A percentile compares a stretch with the other conserved stretches of the same genome.
Evolutionary conservation across 2,888 invertebrate genomes (phyloP).

Genomic region (Perithous albicinctus): DNA sequence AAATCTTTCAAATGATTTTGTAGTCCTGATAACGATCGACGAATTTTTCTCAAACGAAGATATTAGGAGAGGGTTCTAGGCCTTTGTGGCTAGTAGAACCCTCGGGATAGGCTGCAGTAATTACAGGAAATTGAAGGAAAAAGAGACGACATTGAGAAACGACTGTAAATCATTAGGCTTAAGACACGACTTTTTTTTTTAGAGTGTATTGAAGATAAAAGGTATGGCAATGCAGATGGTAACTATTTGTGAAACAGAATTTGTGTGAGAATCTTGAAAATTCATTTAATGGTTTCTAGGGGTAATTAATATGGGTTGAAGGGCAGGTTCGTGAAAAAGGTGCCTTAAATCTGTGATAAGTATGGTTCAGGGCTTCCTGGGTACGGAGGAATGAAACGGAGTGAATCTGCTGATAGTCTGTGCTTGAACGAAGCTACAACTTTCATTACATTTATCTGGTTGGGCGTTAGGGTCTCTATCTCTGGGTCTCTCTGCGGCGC

Average conservation of each 20-base stretch:
- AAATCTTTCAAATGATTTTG: no score
- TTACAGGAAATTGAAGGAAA: conserved; percentile 26
- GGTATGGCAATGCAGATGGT: conserved; percentile 11
- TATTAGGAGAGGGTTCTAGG: no score
- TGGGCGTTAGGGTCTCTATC: conserved; percentile 69
- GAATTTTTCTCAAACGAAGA: no score
- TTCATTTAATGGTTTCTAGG: conserved; percentile 37
- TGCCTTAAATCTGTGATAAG: conserved; percentile 60
- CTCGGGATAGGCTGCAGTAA: conserved; percentile 45
- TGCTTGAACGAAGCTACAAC: conserved; percentile 78
- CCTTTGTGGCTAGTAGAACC: conserved; percentile 27
- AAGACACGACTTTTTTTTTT: conserved; percentile 14
- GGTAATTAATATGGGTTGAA: conserved; percentile 14
- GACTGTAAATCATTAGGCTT: conserved; percentile 58
- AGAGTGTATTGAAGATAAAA: conserved; percentile 1
- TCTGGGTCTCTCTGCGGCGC: conserved; percentile 71
- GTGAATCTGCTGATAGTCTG: conserved; percentile 74
- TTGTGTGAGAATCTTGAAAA: conserved; percentile 51
- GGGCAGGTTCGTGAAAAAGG: conserved; percentile 50
- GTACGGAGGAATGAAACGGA: conserved; percentile 72
- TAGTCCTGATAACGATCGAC: no score
- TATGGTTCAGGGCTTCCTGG: conserved; percentile 64
- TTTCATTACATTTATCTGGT: conserved; percentile 82
- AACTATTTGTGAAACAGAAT: conserved; percentile 51
- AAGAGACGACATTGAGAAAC: conserved; percentile 19